These are phyloP conservation scores for Microcaecilia unicolor DNA, from an alignment of 2,797 vertebrate genomes.

Conservation along the genomic window DNA sequence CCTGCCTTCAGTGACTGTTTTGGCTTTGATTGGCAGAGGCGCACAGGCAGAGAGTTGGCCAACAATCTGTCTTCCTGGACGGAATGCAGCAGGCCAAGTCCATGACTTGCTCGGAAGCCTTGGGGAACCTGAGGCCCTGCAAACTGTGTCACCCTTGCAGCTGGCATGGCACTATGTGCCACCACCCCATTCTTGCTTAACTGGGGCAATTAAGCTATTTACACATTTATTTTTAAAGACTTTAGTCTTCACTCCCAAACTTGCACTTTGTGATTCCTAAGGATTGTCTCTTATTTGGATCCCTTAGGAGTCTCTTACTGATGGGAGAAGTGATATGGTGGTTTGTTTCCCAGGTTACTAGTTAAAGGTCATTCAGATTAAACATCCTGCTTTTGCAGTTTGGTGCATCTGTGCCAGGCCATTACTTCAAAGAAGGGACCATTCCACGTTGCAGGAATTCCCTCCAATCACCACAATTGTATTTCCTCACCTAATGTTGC, in stretches of 20 bases:
- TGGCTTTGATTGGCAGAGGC: not conserved
- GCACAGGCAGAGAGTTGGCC: not conserved
- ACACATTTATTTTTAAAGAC: too few relatives aligned
- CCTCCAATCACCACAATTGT: not conserved
- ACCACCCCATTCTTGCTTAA: not conserved
- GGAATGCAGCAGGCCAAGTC: not conserved
- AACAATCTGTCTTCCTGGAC: not conserved
- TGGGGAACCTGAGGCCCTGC: not conserved
- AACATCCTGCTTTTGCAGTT: too few relatives aligned
- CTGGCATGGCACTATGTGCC: not conserved
- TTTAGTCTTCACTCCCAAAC: too few relatives aligned
- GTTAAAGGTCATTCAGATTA: too few relatives aligned
- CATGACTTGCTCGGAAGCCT: not conserved
- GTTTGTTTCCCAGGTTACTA: too few relatives aligned
- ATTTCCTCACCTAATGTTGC: slow-evolving; percentile 8
- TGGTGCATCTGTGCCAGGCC: too few relatives aligned
- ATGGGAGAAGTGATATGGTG: too few relatives aligned
- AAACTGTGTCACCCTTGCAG: not conserved
- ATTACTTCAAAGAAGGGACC: not conserved
- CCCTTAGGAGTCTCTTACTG: too few relatives aligned
- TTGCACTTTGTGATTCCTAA: too few relatives aligned
- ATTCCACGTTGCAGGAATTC: not conserved
- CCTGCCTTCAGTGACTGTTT: not conserved
- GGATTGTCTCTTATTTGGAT: too few relatives aligned
- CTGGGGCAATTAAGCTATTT: too few relatives aligned